Percentiles rank a stretch among this genome's conserved stretches.
phyloP scores from a whole-genome alignment of 2,888 invertebrate species.

The Oscheius onirici region DNA sequence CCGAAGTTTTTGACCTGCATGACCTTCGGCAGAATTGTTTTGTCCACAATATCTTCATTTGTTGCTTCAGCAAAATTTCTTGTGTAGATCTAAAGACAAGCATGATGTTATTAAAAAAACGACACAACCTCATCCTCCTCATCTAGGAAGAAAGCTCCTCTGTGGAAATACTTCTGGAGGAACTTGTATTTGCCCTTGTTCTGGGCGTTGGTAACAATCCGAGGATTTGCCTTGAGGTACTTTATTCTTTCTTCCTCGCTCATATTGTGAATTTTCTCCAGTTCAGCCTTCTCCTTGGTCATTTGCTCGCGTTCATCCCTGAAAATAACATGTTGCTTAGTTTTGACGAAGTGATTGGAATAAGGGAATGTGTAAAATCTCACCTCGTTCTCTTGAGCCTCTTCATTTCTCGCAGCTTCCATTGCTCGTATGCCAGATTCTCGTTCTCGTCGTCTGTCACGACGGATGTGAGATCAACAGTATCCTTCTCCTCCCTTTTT shows the following conservation, averaged over 20 bases:
- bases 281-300: slow-evolving; percentile 71
- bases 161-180: slow-evolving; percentile 98
- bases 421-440: slow-evolving; percentile 78
- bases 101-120: too few species aligned
- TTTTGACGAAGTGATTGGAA: not conserved
- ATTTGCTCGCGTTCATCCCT: slow-evolving; percentile 55
- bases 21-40: slow-evolving; percentile 96
- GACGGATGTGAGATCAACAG: slow-evolving; percentile 63
- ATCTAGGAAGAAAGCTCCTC: slow-evolving; percentile 95
- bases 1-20: slow-evolving; percentile 99
- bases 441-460: slow-evolving; percentile 71
- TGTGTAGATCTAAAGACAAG: slow-evolving; percentile 19
- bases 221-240: slow-evolving; percentile 89
- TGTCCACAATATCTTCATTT: slow-evolving; percentile 98
- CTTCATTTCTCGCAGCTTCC: slow-evolving; percentile 96
- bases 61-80: slow-evolving; percentile 94
- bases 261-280: slow-evolving; percentile 89
- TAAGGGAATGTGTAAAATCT: not conserved
- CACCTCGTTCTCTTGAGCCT: slow-evolving; percentile 88
- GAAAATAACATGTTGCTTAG: not conserved
- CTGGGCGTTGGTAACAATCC: slow-evolving; percentile 85
- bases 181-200: slow-evolving; percentile 98
- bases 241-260: slow-evolving; percentile 94
- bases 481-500: slow-evolving; percentile 75
- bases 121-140: slow-evolving; percentile 70